Evolutionary conservation across 2,113 vertebrate species (phyloP).

Genomic region (Nycticryphes semicollaris): DNA sequence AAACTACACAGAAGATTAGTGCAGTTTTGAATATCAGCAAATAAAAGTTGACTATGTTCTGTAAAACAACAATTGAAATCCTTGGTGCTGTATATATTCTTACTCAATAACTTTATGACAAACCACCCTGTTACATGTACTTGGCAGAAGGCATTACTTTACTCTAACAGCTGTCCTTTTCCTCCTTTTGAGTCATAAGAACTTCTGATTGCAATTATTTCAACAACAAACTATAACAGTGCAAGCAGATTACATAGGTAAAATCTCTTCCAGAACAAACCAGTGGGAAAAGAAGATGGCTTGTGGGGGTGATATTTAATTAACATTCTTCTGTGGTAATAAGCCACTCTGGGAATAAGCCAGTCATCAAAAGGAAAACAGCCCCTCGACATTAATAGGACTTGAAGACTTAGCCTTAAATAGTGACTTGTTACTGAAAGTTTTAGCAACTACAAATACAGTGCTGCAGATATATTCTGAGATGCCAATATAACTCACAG

Average conservation of each 20-base stretch:
- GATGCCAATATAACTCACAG: background rate
- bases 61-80: background rate
- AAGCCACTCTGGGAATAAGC: background rate
- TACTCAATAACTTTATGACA: background rate
- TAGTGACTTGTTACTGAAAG: background rate
- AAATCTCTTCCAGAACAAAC: background rate
- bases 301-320: slow-evolving; percentile 4
- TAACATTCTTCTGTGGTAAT: background rate
- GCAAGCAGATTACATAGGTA: background rate
- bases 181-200: background rate
- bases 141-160: background rate
- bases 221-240: background rate
- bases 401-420: background rate
- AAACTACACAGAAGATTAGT: background rate
- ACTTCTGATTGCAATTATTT: background rate
- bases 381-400: background rate
- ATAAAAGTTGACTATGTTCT: background rate
- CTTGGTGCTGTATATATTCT: background rate
- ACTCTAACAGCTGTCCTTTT: background rate
- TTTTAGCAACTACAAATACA: background rate
- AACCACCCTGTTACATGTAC: background rate
- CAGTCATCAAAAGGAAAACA: background rate
- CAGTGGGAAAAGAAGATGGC: background rate
- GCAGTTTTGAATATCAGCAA: background rate
- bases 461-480: background rate